Evolutionary conservation across 2,888 invertebrate genomes (phyloP).

Genomic region (Lamproptera curius): DNA sequence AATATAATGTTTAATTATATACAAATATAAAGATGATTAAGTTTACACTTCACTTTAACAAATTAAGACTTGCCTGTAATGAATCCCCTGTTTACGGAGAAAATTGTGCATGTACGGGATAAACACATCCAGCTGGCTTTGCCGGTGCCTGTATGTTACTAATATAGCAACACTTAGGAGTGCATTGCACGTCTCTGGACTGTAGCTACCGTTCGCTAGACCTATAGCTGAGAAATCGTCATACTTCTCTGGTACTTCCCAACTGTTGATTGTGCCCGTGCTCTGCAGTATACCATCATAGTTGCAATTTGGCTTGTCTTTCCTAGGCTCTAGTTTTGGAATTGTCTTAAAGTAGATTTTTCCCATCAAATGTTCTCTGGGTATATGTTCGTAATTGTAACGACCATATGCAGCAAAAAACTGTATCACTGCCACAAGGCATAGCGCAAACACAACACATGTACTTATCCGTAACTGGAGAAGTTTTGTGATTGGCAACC

Average conservation of each 20-base stretch:
- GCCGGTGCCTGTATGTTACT: conserved; percentile 87
- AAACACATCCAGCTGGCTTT: conserved; percentile 86
- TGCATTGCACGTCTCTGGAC: conserved; percentile 54
- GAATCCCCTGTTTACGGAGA: conserved; percentile 88
- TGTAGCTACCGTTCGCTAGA: conserved; percentile 51
- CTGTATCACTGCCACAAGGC: conserved; percentile 39
- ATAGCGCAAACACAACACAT: conserved; percentile 33
- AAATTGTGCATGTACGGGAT: conserved; percentile 92
- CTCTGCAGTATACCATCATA: conserved; percentile 49
- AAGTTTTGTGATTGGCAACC: conserved; percentile 33
- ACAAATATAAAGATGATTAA: too few relatives aligned
- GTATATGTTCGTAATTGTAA: conserved; percentile 47
- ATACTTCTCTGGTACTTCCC: conserved; percentile 39
- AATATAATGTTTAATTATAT: neutral
- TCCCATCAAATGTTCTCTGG: conserved; percentile 35
- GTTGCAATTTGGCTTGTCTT: conserved; percentile 43
- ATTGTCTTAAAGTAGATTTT: conserved; percentile 39
- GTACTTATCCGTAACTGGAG: conserved; percentile 41
- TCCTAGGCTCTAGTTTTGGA: conserved; percentile 35
- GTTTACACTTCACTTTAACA: too few relatives aligned
- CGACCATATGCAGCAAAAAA: conserved; percentile 40
- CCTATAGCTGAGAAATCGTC: conserved; percentile 42
- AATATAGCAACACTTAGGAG: conserved; percentile 86
- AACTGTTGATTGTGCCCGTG: conserved; percentile 33
- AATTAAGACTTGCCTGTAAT: conserved; percentile 78